Evolutionary conservation across 2,888 invertebrate genomes (phyloP).

Genomic region (Sussaba pulchella): DNA sequence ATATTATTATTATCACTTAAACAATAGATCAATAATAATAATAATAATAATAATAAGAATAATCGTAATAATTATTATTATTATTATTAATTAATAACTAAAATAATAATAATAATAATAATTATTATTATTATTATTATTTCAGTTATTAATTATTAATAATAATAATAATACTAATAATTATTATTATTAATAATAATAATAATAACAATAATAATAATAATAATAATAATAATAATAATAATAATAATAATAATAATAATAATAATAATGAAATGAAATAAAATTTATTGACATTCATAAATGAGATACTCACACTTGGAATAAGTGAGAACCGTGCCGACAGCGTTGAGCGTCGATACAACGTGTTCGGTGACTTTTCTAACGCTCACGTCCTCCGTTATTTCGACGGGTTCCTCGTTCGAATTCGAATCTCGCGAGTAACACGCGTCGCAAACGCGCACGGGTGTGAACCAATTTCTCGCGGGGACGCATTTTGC

Average conservation of each 20-base stretch:
- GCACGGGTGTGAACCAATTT: slow-evolving; percentile 89
- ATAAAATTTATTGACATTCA: neutral
- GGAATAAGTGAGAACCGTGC: slow-evolving; percentile 90
- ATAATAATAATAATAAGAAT: too few species aligned
- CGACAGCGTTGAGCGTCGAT: slow-evolving; percentile 89
- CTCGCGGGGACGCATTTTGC: slow-evolving; percentile 89
- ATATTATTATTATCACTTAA: too few species aligned
- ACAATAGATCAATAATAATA: too few species aligned
- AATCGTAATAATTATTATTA: too few species aligned
- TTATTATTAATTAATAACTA: too few species aligned
- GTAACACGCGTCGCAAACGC: slow-evolving; percentile 91
- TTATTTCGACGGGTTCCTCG: slow-evolving; percentile 72
- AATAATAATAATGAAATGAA: neutral
- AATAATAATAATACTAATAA: too few species aligned
- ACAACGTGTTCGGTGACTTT: slow-evolving; percentile 90
- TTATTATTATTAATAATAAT: too few species aligned
- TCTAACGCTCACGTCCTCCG: slow-evolving; percentile 86
- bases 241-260: slow-evolving; percentile 30
- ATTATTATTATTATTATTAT: too few species aligned
- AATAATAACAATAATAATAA: too few species aligned
- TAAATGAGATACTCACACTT: slow-evolving; percentile 85
- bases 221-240: too few species aligned
- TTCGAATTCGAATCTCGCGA: slow-evolving; percentile 80
- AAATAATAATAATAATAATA: too few species aligned
- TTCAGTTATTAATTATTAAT: too few species aligned